Conservation (phyloP, 2,113 vertebrate species). For the Capricornis sumatraensis region DNA sequence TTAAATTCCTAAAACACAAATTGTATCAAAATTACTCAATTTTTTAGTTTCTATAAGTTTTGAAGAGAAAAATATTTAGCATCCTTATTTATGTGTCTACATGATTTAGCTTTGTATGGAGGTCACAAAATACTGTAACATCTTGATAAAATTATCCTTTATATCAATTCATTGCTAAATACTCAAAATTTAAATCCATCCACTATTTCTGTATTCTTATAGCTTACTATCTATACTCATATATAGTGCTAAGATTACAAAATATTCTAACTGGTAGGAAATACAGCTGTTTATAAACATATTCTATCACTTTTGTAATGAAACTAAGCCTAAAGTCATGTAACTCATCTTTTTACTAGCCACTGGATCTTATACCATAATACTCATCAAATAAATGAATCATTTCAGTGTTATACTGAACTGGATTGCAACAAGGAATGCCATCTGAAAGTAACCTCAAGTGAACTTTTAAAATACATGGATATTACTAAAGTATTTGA, state of each 20-base stretch:
- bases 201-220: not conserved
- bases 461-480: not conserved
- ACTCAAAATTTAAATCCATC: slow-evolving; percentile 6
- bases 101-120: not conserved
- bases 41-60: not conserved
- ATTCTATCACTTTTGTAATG: not conserved
- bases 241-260: not conserved
- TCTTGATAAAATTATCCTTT: not conserved
- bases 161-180: not conserved
- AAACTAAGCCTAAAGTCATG: not conserved
- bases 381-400: not conserved
- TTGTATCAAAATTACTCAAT: not conserved
- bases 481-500: not conserved
- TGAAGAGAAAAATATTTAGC: slow-evolving; percentile 11
- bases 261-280: not conserved
- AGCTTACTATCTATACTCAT: not conserved
- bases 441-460: not conserved
- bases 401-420: not conserved
- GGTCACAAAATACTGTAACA: not conserved
- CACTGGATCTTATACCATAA: not conserved
- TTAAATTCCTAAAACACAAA: slow-evolving; percentile 25
- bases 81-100: not conserved
- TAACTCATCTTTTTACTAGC: not conserved
- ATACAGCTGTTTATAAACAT: not conserved
- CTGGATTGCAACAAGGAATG: not conserved